Evolutionary conservation across 2,113 vertebrate genomes (phyloP), one percentile per base, ranked within the genome.

Genomic region (Tamias sibiricus): DNA sequence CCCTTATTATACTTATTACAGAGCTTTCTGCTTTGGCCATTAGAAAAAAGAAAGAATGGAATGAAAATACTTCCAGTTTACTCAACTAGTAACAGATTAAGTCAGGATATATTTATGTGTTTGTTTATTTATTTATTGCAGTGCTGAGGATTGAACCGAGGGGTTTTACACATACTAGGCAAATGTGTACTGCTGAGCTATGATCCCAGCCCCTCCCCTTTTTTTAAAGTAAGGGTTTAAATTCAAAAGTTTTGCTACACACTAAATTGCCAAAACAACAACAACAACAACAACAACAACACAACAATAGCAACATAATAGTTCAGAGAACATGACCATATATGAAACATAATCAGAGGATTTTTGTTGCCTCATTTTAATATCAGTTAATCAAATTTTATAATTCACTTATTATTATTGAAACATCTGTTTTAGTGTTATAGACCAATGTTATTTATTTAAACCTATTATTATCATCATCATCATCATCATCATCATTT

Each of bases 301-400:
- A n/a, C n/a, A n/a, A n/a, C n/a, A n/a, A n/a, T n/a, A n/a, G n/a
- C n/a, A n/a, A n/a, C n/a, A n/a, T n/a, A n/a, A n/a, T 20, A 52
- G 20, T 57, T 72, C 13, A 68, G 22, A 66, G 54, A 64, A 64
- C 35, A 30, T 32, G 8, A 44, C 14, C 40, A 42, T 17, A 26
- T 71, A 35, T 44, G 80, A 89, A 81, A 52, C 0, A 24, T 54
- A 69, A 91, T 14, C 19, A 13, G 40, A 28, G 2, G 19, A 77
- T 37, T 47, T 82, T 69, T 57, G 26, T 90, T 87, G 57, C 32
- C 57, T 96, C 22, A 44, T 69, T 94, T 96, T 84, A 87, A 69
- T 80, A 20, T 90, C 49, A 92, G 64, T 62, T 62, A 37, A 52
- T 59, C 66, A 82, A 35, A 0, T 91, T 89, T 85, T 66, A 32